Evolutionary conservation across 2,797 vertebrate genomes (phyloP), one percentile per base, ranked within the genome.

Genomic region (Muscicapa comitata): DNA sequence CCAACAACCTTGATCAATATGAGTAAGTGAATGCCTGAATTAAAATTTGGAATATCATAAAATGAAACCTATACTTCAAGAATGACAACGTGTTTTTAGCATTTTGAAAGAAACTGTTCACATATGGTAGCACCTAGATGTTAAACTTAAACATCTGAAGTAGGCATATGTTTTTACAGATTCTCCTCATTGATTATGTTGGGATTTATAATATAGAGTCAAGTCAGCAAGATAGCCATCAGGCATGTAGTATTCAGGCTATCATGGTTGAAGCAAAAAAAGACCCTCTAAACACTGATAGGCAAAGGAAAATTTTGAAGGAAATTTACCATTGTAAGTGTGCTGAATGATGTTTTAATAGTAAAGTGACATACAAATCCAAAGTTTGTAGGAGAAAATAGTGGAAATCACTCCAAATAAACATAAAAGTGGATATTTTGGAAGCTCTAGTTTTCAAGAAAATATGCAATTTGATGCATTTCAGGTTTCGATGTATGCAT

Each of bases 1-100:
- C 98, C 3, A 98, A 98, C 91, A 99, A 98, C 94, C 97, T 99
- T 94, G 98, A 98, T 90, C 98, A 99, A 90, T 99, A 98, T 97
- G 96, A 97, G 99, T 99, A 98, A 99, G 99, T 98, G 83, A 94
- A 93, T 74, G 19, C 42, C 96, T 76, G 18, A 58, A 71, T 72
- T 62, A 51, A 88, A 84, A 62, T 68, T 50, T 65, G 24, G 15
- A 59, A 47, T 17, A 28, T 28, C 8, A 33, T 72, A 21, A 65
- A 82, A 59, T 37, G 9, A 75, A 92, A 72, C 10, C 6, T 31
- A 4, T 25, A 7, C 45, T 84, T 90, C 71, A 70, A 57, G 40
- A 71, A 50, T 7, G 26, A 19, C 8, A 10, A 4, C 16, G 9
- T 51, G 17, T 62, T 77, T 89, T 61, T 72, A 23, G 38, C 51